These are phyloP conservation scores for Thinocorus orbignyianus DNA, from an alignment of 2,113 vertebrate genomes.

Conservation along the genomic window DNA sequence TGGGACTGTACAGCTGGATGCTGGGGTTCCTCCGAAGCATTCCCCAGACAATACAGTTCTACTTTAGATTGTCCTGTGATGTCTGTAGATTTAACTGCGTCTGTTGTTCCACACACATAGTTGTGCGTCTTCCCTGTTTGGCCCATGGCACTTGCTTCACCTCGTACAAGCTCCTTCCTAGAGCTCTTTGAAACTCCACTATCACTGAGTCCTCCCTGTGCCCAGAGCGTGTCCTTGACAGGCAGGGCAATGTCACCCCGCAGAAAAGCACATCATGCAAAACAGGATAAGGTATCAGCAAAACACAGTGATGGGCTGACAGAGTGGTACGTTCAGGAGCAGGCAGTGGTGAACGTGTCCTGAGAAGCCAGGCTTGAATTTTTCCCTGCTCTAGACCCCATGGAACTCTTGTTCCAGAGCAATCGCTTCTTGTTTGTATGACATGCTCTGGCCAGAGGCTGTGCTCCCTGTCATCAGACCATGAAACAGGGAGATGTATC, in stretches of 20 bases:
- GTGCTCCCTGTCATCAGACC: neutral
- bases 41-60: neutral
- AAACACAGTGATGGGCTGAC: neutral
- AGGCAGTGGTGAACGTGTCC: neutral
- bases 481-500: fast-evolving
- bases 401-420: neutral
- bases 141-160: fast-evolving
- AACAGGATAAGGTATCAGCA: neutral
- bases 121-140: neutral
- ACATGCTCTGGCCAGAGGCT: neutral
- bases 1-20: neutral
- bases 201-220: neutral
- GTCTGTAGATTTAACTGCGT: neutral
- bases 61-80: neutral
- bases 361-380: neutral
- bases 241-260: neutral
- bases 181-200: neutral
- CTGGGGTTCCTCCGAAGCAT: neutral
- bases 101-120: neutral
- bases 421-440: fast-evolving
- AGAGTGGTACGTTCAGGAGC: neutral
- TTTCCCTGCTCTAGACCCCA: neutral
- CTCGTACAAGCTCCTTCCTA: neutral
- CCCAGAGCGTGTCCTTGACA: neutral
- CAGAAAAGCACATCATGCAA: neutral